Conservation (phyloP, 2,113 vertebrate species). For the Rynchops niger region DNA sequence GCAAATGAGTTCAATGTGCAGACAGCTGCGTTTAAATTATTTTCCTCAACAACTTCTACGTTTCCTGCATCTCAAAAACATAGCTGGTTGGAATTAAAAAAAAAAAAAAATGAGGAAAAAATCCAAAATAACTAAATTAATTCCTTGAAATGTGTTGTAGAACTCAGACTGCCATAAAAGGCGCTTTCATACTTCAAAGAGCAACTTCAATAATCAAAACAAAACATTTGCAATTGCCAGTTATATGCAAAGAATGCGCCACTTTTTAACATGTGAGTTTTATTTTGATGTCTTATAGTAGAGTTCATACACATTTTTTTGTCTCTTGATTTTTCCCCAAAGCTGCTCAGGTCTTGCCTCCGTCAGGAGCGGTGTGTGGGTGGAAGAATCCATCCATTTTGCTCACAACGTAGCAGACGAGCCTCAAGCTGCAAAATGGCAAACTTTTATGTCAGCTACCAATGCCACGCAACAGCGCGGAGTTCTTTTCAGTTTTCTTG, state of each 20-base stretch:
- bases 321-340: not conserved
- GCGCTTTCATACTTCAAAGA: constrained; percentile 32
- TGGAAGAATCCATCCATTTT: not conserved
- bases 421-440: not conserved
- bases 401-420: not conserved
- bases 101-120: rapidly evolving
- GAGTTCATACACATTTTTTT: not conserved
- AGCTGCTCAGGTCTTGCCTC: not conserved
- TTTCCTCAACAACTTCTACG: not conserved
- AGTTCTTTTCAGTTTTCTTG: not conserved
- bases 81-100: not conserved
- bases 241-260: constrained; percentile 1
- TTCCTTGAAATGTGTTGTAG: not conserved
- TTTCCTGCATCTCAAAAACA: not conserved
- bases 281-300: not conserved
- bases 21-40: not conserved
- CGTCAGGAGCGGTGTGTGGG: not conserved
- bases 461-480: not conserved
- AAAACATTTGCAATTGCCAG: constrained; percentile 8
- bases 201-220: constrained; percentile 24
- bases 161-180: constrained; percentile 27
- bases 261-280: not conserved
- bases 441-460: not conserved
- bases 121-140: not conserved
- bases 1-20: not conserved